Conservation (phyloP, 2,888 invertebrate species). For the Tupiocoris notatus region DNA sequence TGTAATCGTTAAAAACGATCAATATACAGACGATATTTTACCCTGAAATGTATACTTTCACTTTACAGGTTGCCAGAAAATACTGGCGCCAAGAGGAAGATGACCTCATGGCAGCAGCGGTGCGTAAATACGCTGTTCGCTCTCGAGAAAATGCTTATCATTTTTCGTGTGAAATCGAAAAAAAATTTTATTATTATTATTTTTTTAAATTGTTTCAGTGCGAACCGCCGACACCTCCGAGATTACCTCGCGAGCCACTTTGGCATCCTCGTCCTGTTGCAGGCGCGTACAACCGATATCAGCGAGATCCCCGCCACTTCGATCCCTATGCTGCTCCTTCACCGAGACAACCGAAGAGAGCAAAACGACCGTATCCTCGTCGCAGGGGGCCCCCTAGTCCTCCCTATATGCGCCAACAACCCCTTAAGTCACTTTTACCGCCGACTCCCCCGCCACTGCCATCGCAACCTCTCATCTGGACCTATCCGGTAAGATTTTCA, state of each 20-base stretch:
- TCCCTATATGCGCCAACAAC: background rate
- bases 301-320: background rate
- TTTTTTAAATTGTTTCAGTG: background rate
- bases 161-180: background rate
- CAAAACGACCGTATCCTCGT: background rate
- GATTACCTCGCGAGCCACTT: background rate
- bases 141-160: background rate
- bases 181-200: background rate
- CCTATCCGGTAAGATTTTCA: constrained; percentile 1
- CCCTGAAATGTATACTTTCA: background rate
- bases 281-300: background rate
- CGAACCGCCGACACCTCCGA: background rate
- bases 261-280: background rate
- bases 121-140: background rate
- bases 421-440: background rate
- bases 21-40: background rate
- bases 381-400: background rate
- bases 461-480: background rate
- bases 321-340: background rate
- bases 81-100: background rate
- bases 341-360: background rate
- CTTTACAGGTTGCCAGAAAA: background rate
- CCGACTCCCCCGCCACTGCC: background rate
- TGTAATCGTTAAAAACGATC: no score
- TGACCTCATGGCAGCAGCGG: background rate